These are phyloP conservation scores for Rhinichthys klamathensis DNA, from an alignment of 2,113 vertebrate species.

Conservation along the genomic window DNA sequence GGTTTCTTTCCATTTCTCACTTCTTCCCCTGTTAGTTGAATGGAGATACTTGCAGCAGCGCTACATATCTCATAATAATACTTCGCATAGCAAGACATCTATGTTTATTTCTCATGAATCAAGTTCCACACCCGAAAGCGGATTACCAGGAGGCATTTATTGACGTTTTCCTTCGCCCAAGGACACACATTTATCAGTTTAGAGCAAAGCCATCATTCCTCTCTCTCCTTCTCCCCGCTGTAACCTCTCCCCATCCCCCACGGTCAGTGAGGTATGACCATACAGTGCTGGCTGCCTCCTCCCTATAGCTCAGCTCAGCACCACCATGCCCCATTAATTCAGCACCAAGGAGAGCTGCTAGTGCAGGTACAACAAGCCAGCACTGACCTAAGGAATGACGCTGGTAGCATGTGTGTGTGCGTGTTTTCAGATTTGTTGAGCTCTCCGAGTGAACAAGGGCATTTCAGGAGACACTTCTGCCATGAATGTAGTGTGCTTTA, in stretches of 20 bases:
- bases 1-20: neutral
- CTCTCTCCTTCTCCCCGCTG: conserved; percentile 45
- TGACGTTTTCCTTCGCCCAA: conserved; percentile 23
- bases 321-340: conserved; percentile 68
- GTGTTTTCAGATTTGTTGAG: conserved; percentile 29
- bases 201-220: conserved; percentile 36
- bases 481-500: conserved; percentile 41
- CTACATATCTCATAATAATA: neutral
- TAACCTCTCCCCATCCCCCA: conserved; percentile 56
- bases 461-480: conserved; percentile 13
- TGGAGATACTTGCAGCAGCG: neutral
- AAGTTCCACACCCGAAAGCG: neutral
- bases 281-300: conserved; percentile 62
- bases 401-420: conserved; percentile 38
- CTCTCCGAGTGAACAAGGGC: conserved; percentile 21
- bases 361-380: conserved; percentile 70
- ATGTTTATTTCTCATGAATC: conserved; percentile 32
- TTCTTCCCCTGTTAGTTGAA: neutral
- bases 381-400: conserved; percentile 52
- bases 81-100: neutral
- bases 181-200: conserved; percentile 38
- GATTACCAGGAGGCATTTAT: conserved; percentile 28
- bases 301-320: conserved; percentile 50
- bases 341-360: conserved; percentile 78
- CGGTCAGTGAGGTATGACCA: conserved; percentile 68